Evolutionary conservation across 1,140 invertebrate species (phyloP).

Genomic region (Ips nitidus): DNA sequence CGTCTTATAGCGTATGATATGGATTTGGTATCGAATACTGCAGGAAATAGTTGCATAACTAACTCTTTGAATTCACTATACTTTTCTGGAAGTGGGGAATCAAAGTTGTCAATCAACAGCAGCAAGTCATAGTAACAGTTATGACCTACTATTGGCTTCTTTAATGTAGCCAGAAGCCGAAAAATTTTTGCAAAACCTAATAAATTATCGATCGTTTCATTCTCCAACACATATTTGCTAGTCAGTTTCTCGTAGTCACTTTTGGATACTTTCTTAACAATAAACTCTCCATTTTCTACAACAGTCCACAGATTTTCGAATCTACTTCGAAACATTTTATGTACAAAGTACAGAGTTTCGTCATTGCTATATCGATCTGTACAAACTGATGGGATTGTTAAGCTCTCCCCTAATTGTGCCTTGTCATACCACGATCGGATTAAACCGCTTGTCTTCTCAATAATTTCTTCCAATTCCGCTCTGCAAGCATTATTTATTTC

Average conservation of each 20-base stretch:
- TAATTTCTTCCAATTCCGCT: constrained; percentile 33
- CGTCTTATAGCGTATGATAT: constrained; percentile 61
- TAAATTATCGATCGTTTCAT: constrained; percentile 56
- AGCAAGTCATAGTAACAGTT: constrained; percentile 73
- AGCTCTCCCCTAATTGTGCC: constrained; percentile 37
- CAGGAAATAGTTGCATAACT: constrained; percentile 65
- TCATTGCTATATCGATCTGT: constrained; percentile 32
- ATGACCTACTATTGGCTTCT: constrained; percentile 75
- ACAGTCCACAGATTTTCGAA: constrained; percentile 58
- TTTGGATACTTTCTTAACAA: constrained; percentile 48
- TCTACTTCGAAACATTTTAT: constrained; percentile 57
- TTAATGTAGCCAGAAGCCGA: constrained; percentile 57
- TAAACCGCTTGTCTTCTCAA: constrained; percentile 43
- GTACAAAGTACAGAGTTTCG: constrained; percentile 54
- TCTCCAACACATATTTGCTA: constrained; percentile 48
- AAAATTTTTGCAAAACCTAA: constrained; percentile 72
- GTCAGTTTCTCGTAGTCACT: constrained; percentile 46
- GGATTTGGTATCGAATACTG: constrained; percentile 72
- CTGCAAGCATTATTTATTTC: constrained; percentile 29
- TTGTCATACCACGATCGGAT: constrained; percentile 46
- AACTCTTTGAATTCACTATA: constrained; percentile 68
- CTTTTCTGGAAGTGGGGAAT: constrained; percentile 65
- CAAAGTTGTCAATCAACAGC: constrained; percentile 72
- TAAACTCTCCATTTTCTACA: constrained; percentile 53
- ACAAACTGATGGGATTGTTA: constrained; percentile 36